Evolutionary conservation across 2,797 vertebrate genomes (phyloP).

Genomic region (Anableps anableps): DNA sequence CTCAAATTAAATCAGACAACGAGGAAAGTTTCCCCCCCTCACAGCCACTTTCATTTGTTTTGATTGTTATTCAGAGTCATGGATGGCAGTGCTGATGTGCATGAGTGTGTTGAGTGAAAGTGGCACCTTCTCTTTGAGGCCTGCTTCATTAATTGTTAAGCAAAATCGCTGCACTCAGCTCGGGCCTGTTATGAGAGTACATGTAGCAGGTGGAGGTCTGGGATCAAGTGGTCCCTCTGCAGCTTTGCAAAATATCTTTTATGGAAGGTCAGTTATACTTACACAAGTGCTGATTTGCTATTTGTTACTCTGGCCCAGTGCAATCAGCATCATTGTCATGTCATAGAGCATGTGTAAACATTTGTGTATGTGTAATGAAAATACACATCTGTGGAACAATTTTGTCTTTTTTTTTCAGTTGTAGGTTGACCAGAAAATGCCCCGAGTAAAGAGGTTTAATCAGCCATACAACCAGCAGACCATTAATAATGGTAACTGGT

Average conservation of each 20-base stretch:
- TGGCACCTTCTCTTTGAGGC: constrained; percentile 68
- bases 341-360: constrained; percentile 38
- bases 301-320: constrained; percentile 46
- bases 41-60: constrained; percentile 74
- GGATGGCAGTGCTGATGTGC: constrained; percentile 37
- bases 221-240: constrained; percentile 52
- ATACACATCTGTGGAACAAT: background rate
- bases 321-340: constrained; percentile 52
- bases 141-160: constrained; percentile 71
- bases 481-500: no score
- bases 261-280: constrained; percentile 48
- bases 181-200: constrained; percentile 42
- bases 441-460: constrained; percentile 19
- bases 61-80: constrained; percentile 71
- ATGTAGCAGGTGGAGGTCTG: constrained; percentile 14
- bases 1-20: constrained; percentile 81
- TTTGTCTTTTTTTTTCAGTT: background rate
- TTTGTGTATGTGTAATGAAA: constrained; percentile 1
- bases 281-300: constrained; percentile 49
- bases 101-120: constrained; percentile 52
- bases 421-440: background rate
- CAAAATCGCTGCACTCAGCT: constrained; percentile 52
- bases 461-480: constrained; percentile 43
- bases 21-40: constrained; percentile 73
- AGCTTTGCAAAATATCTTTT: constrained; percentile 49